Evolutionary conservation across 2,113 vertebrate species (phyloP), one percentile per base, ranked within the genome.

Genomic region (Sitta europaea): DNA sequence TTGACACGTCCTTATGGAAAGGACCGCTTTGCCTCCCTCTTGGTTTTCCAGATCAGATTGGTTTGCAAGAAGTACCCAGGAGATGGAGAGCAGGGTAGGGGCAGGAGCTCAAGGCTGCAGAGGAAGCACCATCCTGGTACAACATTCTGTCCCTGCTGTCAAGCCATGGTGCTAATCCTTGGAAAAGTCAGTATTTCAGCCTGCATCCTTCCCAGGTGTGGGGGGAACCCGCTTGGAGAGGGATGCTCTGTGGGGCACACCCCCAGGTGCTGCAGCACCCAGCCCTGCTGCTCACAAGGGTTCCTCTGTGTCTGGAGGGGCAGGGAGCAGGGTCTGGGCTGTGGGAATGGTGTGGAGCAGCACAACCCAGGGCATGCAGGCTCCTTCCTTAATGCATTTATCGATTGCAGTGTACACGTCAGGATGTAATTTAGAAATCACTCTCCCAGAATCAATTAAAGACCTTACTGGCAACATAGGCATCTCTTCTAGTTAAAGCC

Each of bases 361-460:
- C 53, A n/a, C 81, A 51, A 2, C 28, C 11, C 1, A 20, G 42
- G 76, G 75, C 42, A 27, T 5, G 29, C 90, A 61, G 92, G 65
- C 73, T 87, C 58, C 79, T 78, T 42, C 58, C 78, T 93, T 94
- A 95, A 91, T 89, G 94, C 79, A 33, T 65, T 77, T 93, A 97
- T 96, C 5, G 93, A 94, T 89, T 71, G 82, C 11, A 12, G 57
- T 9, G 68, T 53, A 70, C 57, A 20, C 22, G 3, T 86, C 95
- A 79, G 91, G 87, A 59, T 87, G 84, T 95, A 83, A 96, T 93
- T 95, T 91, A 95, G 96, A 93, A 97, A 94, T 88, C 63, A 16
- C 81, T 97, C 92, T 92, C 78, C 76, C 33, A 73, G 92, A 97
- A 95, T 92, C 96, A 96, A 79, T 96, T 95, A 95, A 92, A 84